Evolutionary conservation across 2,888 invertebrate species (phyloP), one percentile per base, ranked within the genome.

Genomic region (Pteria penguin): DNA sequence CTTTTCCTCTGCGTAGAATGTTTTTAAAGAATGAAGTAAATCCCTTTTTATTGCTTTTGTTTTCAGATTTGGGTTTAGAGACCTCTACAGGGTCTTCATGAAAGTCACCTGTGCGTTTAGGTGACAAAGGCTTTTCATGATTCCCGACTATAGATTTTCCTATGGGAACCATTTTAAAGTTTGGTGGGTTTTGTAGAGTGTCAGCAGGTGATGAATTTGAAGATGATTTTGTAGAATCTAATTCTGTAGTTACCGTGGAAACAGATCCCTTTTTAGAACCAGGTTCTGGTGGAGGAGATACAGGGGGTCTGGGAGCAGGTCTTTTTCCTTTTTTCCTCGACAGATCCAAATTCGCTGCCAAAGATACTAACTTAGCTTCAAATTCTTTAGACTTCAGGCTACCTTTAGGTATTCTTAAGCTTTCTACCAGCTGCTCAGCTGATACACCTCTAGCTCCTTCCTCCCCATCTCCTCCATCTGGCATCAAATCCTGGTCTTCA

Each of bases 91-190:
- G n/a, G 27, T 76, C 76, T 26, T 72, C 72, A 26, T 69, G 63
- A n/a, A 76, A 68, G 54, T 76, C 72, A 24, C 72, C 57, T 4
- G 72, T 45, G 11, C 72, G 57, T 73, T 69, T 77, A 14, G 72
- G 72, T 4, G 72, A 72, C 31, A 72, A 55, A 2, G 72, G 69
- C 33, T 68, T 72, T 57, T 72, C 69, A 22, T 45, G 63, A 36
- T 69, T 67, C 22, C 68, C 76, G 45, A 83, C 78, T 5, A 88
- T 88, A 5, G 84, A 75, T 62, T 87, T 87, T 4, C 87, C 86
- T 24, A 88, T 75, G 0, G 87, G 82, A 5, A 88, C 88, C 88
- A 88, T 88, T 66, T 87, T 87, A 72, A 88, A 88, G 11, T 82
- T 84, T 1, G 88, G 88, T 54, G 87, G 87, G 4, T 81, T 78